Evolutionary conservation across 2,113 vertebrate species (phyloP).

Genomic region (Gila orcuttii): DNA sequence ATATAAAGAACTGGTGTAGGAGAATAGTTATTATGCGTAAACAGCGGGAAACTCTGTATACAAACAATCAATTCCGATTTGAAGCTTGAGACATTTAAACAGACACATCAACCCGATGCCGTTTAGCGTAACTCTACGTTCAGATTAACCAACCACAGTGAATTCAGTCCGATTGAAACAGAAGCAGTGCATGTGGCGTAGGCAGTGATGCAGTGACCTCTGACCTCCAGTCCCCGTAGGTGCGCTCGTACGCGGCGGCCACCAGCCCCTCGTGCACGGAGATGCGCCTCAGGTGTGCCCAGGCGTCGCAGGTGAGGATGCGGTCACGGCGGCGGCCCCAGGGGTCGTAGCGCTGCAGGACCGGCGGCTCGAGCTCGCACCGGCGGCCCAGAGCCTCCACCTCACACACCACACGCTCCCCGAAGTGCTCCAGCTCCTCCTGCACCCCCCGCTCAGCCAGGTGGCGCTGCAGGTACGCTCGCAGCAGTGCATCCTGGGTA

Average conservation of each 20-base stretch:
- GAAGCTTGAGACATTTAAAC: too few species aligned
- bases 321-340: conserved; percentile 77
- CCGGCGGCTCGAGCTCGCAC: conserved; percentile 78
- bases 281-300: conserved; percentile 81
- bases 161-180: too few species aligned
- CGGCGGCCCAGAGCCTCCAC: conserved; percentile 75
- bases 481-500: conserved; percentile 78
- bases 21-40: too few species aligned
- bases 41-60: too few species aligned
- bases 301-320: conserved; percentile 77
- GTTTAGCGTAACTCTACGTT: too few species aligned
- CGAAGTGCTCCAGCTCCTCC: conserved; percentile 77
- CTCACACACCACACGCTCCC: conserved; percentile 71
- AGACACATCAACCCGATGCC: too few species aligned
- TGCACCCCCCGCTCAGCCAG: conserved; percentile 69
- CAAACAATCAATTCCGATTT: too few species aligned
- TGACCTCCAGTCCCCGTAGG: conserved; percentile 79
- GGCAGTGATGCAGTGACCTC: background rate
- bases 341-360: conserved; percentile 74
- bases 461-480: conserved; percentile 74
- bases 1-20: too few species aligned
- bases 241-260: conserved; percentile 80
- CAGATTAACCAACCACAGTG: too few species aligned
- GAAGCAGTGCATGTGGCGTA: background rate
- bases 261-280: conserved; percentile 79